A percentile compares a stretch with the other conserved stretches of the same genome.
Conservation (phyloP, 2,888 invertebrate species). For the Apoderus coryli region DNA sequence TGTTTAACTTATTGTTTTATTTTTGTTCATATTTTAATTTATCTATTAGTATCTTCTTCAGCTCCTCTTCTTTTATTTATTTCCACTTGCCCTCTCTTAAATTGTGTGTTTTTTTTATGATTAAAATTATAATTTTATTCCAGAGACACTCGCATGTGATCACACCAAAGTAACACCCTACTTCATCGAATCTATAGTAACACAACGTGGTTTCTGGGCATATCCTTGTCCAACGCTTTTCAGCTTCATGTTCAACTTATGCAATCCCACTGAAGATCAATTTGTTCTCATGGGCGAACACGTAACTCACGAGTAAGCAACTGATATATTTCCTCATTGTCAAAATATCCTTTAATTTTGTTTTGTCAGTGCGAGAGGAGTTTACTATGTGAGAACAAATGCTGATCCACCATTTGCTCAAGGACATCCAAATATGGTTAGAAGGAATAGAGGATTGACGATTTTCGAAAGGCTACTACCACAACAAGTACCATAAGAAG, state of each 20-base stretch:
- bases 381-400: slow-evolving; percentile 76
- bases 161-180: slow-evolving; percentile 84
- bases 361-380: slow-evolving; percentile 56
- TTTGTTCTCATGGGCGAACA: slow-evolving; percentile 81
- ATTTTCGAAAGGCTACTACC: not conserved
- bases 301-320: slow-evolving; percentile 54
- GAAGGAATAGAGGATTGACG: slow-evolving; percentile 13
- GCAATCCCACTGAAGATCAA: slow-evolving; percentile 62
- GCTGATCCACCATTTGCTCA: slow-evolving; percentile 72
- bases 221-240: slow-evolving; percentile 70
- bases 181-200: slow-evolving; percentile 77
- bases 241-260: slow-evolving; percentile 75
- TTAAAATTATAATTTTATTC: slow-evolving; percentile 16
- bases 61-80: too few species aligned
- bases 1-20: too few species aligned
- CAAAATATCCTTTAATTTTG: slow-evolving; percentile 19
- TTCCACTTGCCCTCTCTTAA: too few species aligned
- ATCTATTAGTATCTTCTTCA: too few species aligned
- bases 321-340: slow-evolving; percentile 9
- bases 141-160: slow-evolving; percentile 77
- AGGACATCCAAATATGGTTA: slow-evolving; percentile 33
- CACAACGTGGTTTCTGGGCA: slow-evolving; percentile 68
- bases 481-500: too few species aligned
- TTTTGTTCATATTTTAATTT: too few species aligned
- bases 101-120: too few species aligned